Percentiles rank a stretch among this genome's conserved stretches.
Conservation (phyloP, 2,888 invertebrate genomes). For the Coremacera marginata region DNA sequence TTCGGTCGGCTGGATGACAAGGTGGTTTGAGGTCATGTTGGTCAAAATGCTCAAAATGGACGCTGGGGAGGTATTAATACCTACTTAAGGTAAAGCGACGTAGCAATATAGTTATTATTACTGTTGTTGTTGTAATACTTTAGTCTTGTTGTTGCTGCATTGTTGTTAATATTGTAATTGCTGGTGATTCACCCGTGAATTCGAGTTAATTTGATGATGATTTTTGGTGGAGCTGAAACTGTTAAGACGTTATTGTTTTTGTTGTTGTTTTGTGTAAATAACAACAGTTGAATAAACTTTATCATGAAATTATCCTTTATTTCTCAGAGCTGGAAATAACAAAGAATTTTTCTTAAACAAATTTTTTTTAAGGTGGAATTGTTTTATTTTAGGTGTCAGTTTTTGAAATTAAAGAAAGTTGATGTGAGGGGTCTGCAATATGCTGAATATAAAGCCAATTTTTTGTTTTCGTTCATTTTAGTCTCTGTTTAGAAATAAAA, state of each 20-base stretch:
- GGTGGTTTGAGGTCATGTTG: neutral
- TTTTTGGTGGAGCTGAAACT: neutral
- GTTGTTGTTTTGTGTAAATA: too few species aligned
- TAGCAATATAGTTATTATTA: slow-evolving; percentile 16
- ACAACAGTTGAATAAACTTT: too few species aligned
- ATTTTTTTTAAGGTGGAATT: too few species aligned
- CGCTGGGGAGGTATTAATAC: slow-evolving; percentile 63
- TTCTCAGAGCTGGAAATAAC: too few species aligned
- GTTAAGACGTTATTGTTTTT: neutral
- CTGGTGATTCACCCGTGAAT: slow-evolving; percentile 14
- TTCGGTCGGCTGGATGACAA: neutral
- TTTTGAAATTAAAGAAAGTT: too few species aligned
- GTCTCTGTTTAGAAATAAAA: too few species aligned
- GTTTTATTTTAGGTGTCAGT: too few species aligned
- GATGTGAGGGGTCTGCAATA: too few species aligned
- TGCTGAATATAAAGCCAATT: too few species aligned
- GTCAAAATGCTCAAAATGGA: slow-evolving; percentile 4
- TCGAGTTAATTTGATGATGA: slow-evolving; percentile 11
- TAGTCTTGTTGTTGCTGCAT: slow-evolving; percentile 8
- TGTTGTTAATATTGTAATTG: slow-evolving; percentile 8
- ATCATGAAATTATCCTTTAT: too few species aligned
- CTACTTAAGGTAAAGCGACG: slow-evolving; percentile 62
- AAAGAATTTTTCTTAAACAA: too few species aligned
- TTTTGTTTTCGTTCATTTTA: too few species aligned
- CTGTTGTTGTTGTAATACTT: slow-evolving; percentile 16